A percentile compares a stretch with the other conserved stretches of the same genome.
Evolutionary conservation across 2,888 invertebrate species (phyloP).

Genomic region (Sylvicola cinctus): DNA sequence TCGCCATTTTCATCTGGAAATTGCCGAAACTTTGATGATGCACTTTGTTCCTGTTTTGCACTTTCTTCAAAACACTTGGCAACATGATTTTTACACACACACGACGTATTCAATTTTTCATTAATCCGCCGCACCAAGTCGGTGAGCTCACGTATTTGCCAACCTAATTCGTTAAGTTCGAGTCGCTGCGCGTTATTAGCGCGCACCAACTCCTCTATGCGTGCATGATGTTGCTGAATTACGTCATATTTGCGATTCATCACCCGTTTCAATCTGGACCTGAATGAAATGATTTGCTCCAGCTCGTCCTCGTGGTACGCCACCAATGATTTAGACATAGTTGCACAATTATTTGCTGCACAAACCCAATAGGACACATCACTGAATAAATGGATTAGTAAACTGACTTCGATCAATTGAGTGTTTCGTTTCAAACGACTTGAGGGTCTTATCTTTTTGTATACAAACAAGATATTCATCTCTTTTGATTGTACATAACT

Average conservation of each 20-base stretch:
- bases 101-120: constrained; percentile 1
- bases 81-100: constrained; percentile 4
- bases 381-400: too few species aligned
- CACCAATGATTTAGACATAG: neutral
- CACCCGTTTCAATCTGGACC: constrained; percentile 1
- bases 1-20: too few species aligned
- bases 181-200: constrained; percentile 3
- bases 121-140: constrained; percentile 4
- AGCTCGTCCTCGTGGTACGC: constrained; percentile 3
- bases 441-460: too few species aligned
- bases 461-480: too few species aligned
- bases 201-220: constrained; percentile 4
- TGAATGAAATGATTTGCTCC: constrained; percentile 4
- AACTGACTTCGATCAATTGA: too few species aligned
- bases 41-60: neutral
- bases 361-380: too few species aligned
- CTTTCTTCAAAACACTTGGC: neutral
- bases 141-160: constrained; percentile 6
- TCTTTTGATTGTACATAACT: too few species aligned
- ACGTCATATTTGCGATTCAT: constrained; percentile 4
- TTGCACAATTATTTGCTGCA: too few species aligned
- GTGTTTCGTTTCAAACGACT: too few species aligned
- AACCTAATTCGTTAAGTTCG: constrained; percentile 5
- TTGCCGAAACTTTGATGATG: too few species aligned
- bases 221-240: constrained; percentile 4